These are phyloP conservation scores for Aurelia aurita complex sp. Pacific DNA, from an alignment of 30 jellyfish, hydroid and myxozoan genomes.

Conservation along the genomic window DNA sequence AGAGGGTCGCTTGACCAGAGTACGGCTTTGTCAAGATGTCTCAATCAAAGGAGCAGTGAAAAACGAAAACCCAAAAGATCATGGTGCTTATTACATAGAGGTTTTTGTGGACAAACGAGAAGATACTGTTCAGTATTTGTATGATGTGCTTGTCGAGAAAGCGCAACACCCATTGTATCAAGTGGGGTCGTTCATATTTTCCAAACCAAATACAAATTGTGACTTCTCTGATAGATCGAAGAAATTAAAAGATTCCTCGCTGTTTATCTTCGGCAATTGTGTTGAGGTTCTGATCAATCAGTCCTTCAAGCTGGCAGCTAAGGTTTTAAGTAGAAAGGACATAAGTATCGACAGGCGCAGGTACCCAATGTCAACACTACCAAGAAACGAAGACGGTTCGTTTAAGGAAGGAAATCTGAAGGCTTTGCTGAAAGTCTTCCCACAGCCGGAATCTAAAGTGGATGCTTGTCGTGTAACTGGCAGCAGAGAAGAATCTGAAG, in stretches of 20 bases:
- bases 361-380: constrained; percentile 31
- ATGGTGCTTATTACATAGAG: constrained; percentile 37
- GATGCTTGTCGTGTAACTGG: not conserved
- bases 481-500: not conserved
- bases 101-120: constrained; percentile 67
- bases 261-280: constrained; percentile 54
- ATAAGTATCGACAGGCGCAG: constrained; percentile 9
- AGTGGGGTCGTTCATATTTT: constrained; percentile 25
- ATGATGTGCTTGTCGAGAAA: constrained; percentile 36
- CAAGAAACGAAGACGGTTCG: constrained; percentile 55
- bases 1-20: constrained; percentile 57
- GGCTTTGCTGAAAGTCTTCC: constrained; percentile 17
- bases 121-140: constrained; percentile 46
- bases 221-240: constrained; percentile 49
- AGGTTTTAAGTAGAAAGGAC: not conserved
- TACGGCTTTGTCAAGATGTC: constrained; percentile 40
- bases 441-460: not conserved
- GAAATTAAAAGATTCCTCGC: constrained; percentile 38
- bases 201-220: constrained; percentile 43
- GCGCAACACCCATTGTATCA: constrained; percentile 44
- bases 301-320: constrained; percentile 46
- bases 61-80: constrained; percentile 13
- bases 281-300: constrained; percentile 57
- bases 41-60: constrained; percentile 46
- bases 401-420: constrained; percentile 13